A percentile compares a stretch with the other conserved stretches of the same genome.
These are phyloP conservation scores for Odocoileus virginianus DNA, from an alignment of 2,113 vertebrate species.

Conservation along the genomic window DNA sequence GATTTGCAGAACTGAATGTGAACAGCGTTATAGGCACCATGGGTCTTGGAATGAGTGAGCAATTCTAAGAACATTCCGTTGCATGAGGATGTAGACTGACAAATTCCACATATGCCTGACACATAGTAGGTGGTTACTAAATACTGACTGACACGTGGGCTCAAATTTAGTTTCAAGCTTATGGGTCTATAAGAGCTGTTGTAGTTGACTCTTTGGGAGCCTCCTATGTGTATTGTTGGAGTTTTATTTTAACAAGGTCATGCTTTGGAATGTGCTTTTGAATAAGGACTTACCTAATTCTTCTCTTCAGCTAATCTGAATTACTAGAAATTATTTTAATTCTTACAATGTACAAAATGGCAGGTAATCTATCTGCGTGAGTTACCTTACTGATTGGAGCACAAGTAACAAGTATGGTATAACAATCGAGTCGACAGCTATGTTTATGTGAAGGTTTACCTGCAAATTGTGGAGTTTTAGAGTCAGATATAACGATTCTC, in stretches of 20 bases:
- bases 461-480: not conserved
- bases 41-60: not conserved
- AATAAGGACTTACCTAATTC: not conserved
- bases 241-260: not conserved
- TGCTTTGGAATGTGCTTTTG: not conserved
- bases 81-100: constrained; percentile 25
- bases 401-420: rapidly evolving
- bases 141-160: constrained; percentile 19
- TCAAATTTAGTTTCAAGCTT: constrained; percentile 22
- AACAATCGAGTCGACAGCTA: not conserved
- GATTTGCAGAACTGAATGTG: not conserved
- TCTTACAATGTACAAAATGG: not conserved
- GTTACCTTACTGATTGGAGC: not conserved
- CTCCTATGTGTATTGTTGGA: not conserved
- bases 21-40: not conserved
- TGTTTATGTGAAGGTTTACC: not conserved
- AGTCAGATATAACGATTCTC: not conserved
- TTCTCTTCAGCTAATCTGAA: not conserved
- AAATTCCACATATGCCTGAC: constrained; percentile 63
- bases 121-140: constrained; percentile 50
- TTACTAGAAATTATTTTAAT: not conserved
- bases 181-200: not conserved
- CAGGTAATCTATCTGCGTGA: not conserved
- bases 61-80: not conserved
- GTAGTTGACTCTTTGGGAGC: not conserved